These are phyloP conservation scores for Cataglyphis albicans DNA, from an alignment of 2,888 invertebrate species.

Conservation along the genomic window DNA sequence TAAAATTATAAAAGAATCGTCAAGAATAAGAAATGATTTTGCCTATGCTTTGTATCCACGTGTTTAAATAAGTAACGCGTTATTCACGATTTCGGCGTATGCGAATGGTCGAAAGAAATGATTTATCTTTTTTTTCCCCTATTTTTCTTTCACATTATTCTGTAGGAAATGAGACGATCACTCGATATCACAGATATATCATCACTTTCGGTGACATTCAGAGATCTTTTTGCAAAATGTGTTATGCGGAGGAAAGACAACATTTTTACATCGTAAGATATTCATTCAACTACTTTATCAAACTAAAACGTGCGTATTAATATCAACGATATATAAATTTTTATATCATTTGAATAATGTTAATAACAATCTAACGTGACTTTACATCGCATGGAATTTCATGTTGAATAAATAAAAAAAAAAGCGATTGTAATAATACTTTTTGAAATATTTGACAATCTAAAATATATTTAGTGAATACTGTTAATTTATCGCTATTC, in stretches of 20 bases:
- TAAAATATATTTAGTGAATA: background rate
- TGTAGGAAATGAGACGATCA: background rate
- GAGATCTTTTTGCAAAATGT: background rate
- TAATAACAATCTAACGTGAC: background rate
- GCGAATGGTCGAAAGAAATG: background rate
- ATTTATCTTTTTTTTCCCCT: background rate
- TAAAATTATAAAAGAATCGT: conserved; percentile 1
- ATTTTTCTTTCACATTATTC: conserved; percentile 9
- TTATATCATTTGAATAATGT: background rate
- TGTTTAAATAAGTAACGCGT: background rate
- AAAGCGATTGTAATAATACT: background rate
- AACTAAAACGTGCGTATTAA: background rate
- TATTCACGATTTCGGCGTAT: background rate
- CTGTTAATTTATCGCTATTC: background rate
- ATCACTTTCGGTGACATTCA: background rate
- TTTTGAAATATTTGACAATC: background rate
- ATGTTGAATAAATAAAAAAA: background rate
- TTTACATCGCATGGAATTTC: background rate
- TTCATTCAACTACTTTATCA: background rate
- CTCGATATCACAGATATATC: conserved; percentile 20
- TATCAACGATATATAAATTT: background rate
- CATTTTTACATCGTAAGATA: background rate
- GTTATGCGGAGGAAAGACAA: background rate
- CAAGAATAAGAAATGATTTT: background rate
- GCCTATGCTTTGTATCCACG: too few species aligned